Evolutionary conservation across 2,888 invertebrate genomes (phyloP), one percentile per base, ranked within the genome.

Genomic region (Nasonia oneida): DNA sequence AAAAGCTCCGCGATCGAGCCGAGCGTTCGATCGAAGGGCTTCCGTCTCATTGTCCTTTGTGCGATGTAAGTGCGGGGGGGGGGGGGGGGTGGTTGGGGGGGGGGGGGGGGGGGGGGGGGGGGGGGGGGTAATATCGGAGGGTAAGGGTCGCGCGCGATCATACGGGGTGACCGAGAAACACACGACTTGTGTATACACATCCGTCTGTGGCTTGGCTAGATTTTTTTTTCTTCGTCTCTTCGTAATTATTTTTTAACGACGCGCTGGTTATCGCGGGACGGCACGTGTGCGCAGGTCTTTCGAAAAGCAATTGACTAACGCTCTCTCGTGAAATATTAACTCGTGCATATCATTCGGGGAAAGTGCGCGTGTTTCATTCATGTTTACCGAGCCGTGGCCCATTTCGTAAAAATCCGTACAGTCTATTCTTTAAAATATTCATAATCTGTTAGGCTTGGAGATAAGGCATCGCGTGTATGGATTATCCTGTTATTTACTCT

Each of bases 321-420:
- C 18, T 53, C 18, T 14, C 23, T 67, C 67, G 67, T 67, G 67
- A 67, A 67, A 67, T 67, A 67, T 67, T 67, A 67, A 61, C 57
- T 61, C 33, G 33, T 14, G n/a, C 14, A 67, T 67, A 14, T 67
- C 64, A 33, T 67, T 67, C 64, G 33, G 64, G 14, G 29, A 67
- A 67, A 67, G 64, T 33, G 64, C 3, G 33, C 3, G 33, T 29
- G 29, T 67, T 67, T 33, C 33, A 67, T 67, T 33, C 29, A 33
- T 29, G 67, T 67, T 33, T 33, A 67, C 33, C 67, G 33, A 67
- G 33, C 67, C 67, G 33, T 67, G 5, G 15, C 67, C 67, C 67
- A 67, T 67, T 67, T 67, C 67, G 67, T 67, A 67, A 67, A 33
- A 67, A 0, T 29, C 5, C 33, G 33, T n/a, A 6, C n/a, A 12